Conservation (phyloP, 2,113 vertebrate genomes). For the Neodon shergylaensis region DNA sequence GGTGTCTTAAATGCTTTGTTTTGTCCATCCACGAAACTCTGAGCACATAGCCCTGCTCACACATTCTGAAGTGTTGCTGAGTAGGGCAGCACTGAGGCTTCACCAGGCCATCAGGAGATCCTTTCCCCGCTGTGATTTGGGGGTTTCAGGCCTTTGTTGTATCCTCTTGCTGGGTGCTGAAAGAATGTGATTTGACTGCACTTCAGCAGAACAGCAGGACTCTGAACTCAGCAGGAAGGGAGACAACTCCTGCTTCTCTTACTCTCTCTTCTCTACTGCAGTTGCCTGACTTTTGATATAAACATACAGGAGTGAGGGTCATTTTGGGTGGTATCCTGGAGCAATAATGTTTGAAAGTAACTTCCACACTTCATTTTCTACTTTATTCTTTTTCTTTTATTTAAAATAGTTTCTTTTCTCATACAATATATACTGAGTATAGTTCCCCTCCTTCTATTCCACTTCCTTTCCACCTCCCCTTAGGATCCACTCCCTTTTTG, state of each 20-base stretch:
- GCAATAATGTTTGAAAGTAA: neutral
- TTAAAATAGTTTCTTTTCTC: neutral
- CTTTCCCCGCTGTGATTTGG: neutral
- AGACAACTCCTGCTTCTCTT: neutral
- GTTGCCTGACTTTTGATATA: neutral
- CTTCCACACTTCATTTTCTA: neutral
- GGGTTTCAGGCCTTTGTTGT: neutral
- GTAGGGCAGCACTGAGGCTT: neutral
- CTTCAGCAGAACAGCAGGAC: neutral
- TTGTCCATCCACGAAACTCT: neutral
- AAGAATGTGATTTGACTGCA: neutral
- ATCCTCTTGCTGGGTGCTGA: neutral
- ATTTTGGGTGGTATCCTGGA: neutral
- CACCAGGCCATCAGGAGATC: neutral
- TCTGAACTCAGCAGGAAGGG: neutral
- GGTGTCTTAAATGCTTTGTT: neutral
- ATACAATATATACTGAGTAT: neutral
- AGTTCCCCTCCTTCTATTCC: neutral
- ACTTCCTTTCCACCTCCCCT: neutral
- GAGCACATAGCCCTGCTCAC: neutral
- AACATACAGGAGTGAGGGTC: neutral
- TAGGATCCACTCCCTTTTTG: neutral
- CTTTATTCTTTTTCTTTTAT: neutral
- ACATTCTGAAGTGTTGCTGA: neutral
- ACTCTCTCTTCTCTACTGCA: neutral